phyloP scores from a whole-genome alignment of 2,888 invertebrate genomes.

The Drosophila incognita region DNA sequence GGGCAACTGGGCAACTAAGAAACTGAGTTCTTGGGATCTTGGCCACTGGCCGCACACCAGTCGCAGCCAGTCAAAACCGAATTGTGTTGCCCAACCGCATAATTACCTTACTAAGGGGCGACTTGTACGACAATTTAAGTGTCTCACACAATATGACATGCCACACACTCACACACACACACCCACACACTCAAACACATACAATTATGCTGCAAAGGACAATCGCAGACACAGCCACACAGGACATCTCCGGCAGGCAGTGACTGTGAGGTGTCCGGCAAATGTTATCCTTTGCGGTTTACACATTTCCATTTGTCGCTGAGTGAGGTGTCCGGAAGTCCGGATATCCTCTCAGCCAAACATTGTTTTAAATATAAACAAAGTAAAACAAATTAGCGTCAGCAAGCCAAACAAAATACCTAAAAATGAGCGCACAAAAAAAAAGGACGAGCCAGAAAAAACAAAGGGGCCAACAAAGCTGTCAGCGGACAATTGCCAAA shows the following conservation, averaged over 20 bases:
- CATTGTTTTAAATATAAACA: constrained; percentile 80
- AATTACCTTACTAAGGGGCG: constrained; percentile 62
- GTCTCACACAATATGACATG: constrained; percentile 71
- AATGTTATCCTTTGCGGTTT: constrained; percentile 78
- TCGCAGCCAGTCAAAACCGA: constrained; percentile 42
- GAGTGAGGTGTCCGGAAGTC: constrained; percentile 44
- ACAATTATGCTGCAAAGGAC: constrained; percentile 42
- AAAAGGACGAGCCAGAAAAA: not conserved
- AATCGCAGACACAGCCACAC: constrained; percentile 11
- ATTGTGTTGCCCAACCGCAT: constrained; percentile 57
- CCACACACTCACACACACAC: constrained; percentile 8
- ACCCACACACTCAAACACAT: not conserved
- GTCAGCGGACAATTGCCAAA: constrained; percentile 44
- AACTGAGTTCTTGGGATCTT: not conserved
- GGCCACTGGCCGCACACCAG: constrained; percentile 31
- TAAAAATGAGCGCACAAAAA: constrained; percentile 2
- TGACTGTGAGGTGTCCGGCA: constrained; percentile 46
- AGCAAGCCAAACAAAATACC: constrained; percentile 38
- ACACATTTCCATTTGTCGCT: constrained; percentile 64
- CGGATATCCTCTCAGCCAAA: constrained; percentile 54
- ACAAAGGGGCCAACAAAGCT: constrained; percentile 18
- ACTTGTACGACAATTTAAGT: constrained; percentile 76
- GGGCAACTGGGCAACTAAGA: constrained; percentile 1
- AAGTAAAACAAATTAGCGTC: constrained; percentile 78
- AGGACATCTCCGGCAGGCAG: constrained; percentile 36